Evolutionary conservation across 2,113 vertebrate genomes (phyloP).

Genomic region (Bubo blakistoni): DNA sequence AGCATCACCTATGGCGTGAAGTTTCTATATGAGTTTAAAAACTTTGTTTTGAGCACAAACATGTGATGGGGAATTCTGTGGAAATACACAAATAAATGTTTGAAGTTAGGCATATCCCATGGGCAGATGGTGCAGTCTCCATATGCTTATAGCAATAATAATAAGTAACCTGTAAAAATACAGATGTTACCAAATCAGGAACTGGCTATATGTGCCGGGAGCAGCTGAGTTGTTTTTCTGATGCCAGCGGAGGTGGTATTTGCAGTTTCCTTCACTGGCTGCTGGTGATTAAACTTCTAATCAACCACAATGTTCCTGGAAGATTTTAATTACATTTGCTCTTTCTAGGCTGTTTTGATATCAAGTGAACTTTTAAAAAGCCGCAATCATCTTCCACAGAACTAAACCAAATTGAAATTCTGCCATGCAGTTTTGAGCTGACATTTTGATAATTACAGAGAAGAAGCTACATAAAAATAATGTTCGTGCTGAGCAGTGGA

Average conservation of each 20-base stretch:
- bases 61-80: neutral
- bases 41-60: neutral
- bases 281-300: slow-evolving; percentile 26
- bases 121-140: neutral
- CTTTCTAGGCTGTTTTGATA: slow-evolving; percentile 34
- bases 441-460: neutral
- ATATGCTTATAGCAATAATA: neutral
- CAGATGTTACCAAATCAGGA: fast-evolving
- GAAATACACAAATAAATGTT: neutral
- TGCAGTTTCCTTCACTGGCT: neutral
- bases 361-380: slow-evolving; percentile 24
- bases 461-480: neutral
- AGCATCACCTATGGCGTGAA: neutral
- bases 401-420: neutral
- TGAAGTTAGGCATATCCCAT: neutral
- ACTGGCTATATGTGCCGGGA: neutral
- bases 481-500: fast-evolving
- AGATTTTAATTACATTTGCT: slow-evolving; percentile 50
- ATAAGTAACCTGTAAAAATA: neutral
- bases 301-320: neutral
- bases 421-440: neutral
- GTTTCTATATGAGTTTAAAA: neutral
- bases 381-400: neutral
- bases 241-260: neutral
- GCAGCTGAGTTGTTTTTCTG: neutral